phyloP scores from a whole-genome alignment of 2,113 vertebrate species.

The Bufo gargarizans region DNA sequence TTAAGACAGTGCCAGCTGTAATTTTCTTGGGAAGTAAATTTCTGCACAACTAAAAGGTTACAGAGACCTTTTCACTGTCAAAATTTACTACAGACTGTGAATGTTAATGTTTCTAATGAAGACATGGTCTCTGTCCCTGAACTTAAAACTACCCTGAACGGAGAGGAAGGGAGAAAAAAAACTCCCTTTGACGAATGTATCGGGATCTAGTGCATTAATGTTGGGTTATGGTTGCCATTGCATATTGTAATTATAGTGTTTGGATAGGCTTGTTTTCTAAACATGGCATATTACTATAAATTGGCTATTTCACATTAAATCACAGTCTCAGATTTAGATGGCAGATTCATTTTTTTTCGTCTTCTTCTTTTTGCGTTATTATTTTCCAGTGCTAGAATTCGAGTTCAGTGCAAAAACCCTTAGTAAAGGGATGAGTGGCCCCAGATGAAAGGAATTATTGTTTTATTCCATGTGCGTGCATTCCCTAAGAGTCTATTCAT shows the following conservation, averaged over 20 bases:
- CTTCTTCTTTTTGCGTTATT: not conserved
- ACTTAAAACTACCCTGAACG: slow-evolving; percentile 97
- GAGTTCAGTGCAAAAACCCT: not conserved
- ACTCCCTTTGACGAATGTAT: slow-evolving; percentile 85
- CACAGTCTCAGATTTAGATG: slow-evolving; percentile 63
- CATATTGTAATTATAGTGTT: slow-evolving; percentile 80
- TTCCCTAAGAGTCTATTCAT: slow-evolving; percentile 14
- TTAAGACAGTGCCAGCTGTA: slow-evolving; percentile 99
- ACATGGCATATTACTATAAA: slow-evolving; percentile 80
- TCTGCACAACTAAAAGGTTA: slow-evolving; percentile 99
- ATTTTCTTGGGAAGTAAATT: slow-evolving; percentile 99
- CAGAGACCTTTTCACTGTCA: slow-evolving; percentile 99
- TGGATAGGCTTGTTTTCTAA: slow-evolving; percentile 85
- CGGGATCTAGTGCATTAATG: slow-evolving; percentile 77
- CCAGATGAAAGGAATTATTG: slow-evolving; percentile 31
- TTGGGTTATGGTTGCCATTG: slow-evolving; percentile 73
- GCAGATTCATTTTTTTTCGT: not conserved
- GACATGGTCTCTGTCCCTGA: slow-evolving; percentile 99
- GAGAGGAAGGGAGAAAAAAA: slow-evolving; percentile 68
- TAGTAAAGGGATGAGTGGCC: not conserved
- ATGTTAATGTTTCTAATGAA: slow-evolving; percentile 99
- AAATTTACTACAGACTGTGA: slow-evolving; percentile 99
- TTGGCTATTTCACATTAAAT: slow-evolving; percentile 75
- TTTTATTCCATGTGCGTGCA: slow-evolving; percentile 26
- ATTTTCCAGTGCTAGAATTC: slow-evolving; percentile 50